These are phyloP conservation scores for Meiosimyza decipiens DNA, from an alignment of 2,888 invertebrate genomes.

Conservation along the genomic window DNA sequence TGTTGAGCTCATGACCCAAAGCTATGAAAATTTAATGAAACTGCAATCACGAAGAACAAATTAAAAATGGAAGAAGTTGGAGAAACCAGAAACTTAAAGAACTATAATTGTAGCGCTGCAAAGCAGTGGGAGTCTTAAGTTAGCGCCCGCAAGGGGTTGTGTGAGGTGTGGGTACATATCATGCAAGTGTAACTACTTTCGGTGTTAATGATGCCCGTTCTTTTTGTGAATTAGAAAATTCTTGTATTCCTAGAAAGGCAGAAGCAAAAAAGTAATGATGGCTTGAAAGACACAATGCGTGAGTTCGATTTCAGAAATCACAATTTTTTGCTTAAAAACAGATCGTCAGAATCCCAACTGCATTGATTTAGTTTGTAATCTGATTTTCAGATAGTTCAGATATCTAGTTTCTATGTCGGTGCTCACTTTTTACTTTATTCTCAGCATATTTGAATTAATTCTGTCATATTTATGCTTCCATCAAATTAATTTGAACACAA, in stretches of 20 bases:
- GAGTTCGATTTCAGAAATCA: neutral
- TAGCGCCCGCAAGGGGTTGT: neutral
- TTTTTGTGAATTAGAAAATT: too few species aligned
- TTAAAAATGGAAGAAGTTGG: slow-evolving; percentile 36
- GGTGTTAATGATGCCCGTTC: too few species aligned
- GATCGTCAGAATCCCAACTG: too few species aligned
- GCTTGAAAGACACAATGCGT: neutral
- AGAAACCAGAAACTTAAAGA: slow-evolving; percentile 47
- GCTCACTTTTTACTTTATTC: too few species aligned
- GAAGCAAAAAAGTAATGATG: neutral
- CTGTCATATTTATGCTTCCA: neutral
- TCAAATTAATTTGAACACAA: slow-evolving; percentile 27
- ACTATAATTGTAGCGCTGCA: slow-evolving; percentile 24
- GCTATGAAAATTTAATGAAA: slow-evolving; percentile 48
- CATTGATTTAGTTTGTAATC: too few species aligned
- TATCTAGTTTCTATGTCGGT: too few species aligned
- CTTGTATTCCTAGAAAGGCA: too few species aligned
- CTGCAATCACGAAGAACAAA: slow-evolving; percentile 56
- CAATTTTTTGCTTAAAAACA: too few species aligned
- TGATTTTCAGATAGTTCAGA: too few species aligned
- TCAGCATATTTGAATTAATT: too few species aligned
- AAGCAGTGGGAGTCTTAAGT: neutral
- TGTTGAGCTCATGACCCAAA: slow-evolving; percentile 34
- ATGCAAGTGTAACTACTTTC: too few species aligned
- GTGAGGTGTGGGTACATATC: too few species aligned